Base-by-base conservation (phyloP, 1,140 invertebrate species). In the Callitettix versicolor region DNA sequence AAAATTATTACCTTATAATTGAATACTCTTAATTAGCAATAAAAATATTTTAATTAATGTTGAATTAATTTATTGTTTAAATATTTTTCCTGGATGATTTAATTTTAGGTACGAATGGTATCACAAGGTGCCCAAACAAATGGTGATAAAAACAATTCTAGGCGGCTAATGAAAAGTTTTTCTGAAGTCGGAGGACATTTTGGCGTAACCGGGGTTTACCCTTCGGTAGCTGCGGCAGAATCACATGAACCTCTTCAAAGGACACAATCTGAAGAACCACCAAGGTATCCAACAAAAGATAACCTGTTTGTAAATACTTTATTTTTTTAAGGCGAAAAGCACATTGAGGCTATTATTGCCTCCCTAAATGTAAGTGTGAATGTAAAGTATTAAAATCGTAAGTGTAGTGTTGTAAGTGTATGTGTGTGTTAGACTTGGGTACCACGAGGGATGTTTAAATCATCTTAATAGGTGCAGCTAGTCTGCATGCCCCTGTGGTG, bases 71-170 rank as follows among this genome's bases (percentile, higher is more conserved):
- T 24, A 42, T 41, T 47, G 11, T 36, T 26, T 12, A 18, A 40
- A 46, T 40, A 24, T 61, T 18, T 50, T 33, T 38, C 34, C 34
- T 30, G 11, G 17, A 55, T 15, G 7, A 17, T 11, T 49, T 41
- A 41, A 20, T 42, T 34, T 48, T 48, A 84, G 78, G 86, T 89
- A 36, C 86, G 85, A 67, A 89, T 91, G 81, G 86, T 91, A 18
- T 90, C 88, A 2, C 88, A 91, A 67, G 88, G 86, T 18, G 88
- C 88, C 6, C 88, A 91, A 70, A 91, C 88, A 1, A 91, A 91
- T 70, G 87, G 88, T 1, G 72, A 82, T 18, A 71, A 80, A 21
- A 74, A 78, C 22, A 78, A 78, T 53, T 78, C 79, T 15, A 72
- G 86, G 57, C 85, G 84, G 69, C 70, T 91, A 44, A 84, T 82